Base-by-base conservation (phyloP, 30 jellyfish, hydroid and myxozoan species). In the Mastigias papua region DNA sequence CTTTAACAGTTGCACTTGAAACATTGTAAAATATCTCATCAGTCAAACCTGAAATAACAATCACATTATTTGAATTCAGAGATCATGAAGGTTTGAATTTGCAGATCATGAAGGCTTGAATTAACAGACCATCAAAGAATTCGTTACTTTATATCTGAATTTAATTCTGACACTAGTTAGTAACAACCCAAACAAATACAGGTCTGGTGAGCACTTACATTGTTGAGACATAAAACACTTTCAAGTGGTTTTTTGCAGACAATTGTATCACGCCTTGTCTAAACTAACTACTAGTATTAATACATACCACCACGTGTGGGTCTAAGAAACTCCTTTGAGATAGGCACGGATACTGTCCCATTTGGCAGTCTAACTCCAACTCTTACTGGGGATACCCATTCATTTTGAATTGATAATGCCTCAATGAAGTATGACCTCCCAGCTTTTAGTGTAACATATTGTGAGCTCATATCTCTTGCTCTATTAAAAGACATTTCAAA, bases 301-400 rank as follows among this genome's bases (percentile, higher is more conserved):
- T 20, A 67, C 97, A 0, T 63, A 95, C 99, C 99, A 48, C 95
- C 98, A 34, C 92, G 71, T 33, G 66, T 73, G 5, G 91, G 78
- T 33, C 98, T 63, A 27, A 95, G 86, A 73, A 73, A 90, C n/a
- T 86, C 95, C 29, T 81, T 67, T 1, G 99, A 80, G 15, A 95
- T 95, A 0, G 99, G 99, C 0, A 89, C 99, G 11, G 88, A 68
- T 23, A 89, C 95, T 27, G 79, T 74, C 16, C 98, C 98, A 30
- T 93, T 85, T 6, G 99, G 99, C 50, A 95, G 62, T 10, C 99
- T 66, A n/a, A 95, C 99, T 1, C 97, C 99, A 30, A 90, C 99
- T 63, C 95, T 77, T 68, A 90, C 19, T 1, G 98, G 93, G 1
- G 97, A 89, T 22, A 86, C 98, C 79, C 92, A 96, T 35, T 78